phyloP scores from a whole-genome alignment of 2,888 invertebrate species.

The Drosophila hamatofila region DNA sequence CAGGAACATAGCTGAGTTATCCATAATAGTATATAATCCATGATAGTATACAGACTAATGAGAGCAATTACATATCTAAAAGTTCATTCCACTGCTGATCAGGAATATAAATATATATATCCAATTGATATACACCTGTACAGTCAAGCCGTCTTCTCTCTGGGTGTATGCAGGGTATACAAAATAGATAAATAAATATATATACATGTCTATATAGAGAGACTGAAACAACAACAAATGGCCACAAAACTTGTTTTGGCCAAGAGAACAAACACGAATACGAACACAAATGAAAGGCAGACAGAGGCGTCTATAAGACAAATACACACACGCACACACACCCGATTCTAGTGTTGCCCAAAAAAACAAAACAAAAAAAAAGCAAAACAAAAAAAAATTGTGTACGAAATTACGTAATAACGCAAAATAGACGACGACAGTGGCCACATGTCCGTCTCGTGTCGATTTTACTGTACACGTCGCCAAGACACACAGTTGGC shows the following conservation, averaged over 20 bases:
- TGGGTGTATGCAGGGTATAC: constrained; percentile 11
- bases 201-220: constrained; percentile 18
- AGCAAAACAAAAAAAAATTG: constrained; percentile 21
- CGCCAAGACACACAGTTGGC: constrained; percentile 55
- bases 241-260: constrained; percentile 57
- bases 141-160: not conserved
- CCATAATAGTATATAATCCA: too few species aligned
- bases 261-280: constrained; percentile 39
- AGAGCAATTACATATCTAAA: too few species aligned
- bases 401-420: constrained; percentile 64
- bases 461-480: constrained; percentile 54
- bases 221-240: constrained; percentile 15
- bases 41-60: too few species aligned
- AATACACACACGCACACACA: constrained; percentile 17
- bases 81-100: not conserved
- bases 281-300: constrained; percentile 57
- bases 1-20: too few species aligned
- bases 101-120: not conserved
- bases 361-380: constrained; percentile 36
- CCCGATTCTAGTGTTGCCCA: constrained; percentile 51
- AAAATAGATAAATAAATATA: constrained; percentile 32
- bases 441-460: constrained; percentile 56
- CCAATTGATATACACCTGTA: not conserved
- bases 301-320: constrained; percentile 47
- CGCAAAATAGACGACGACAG: constrained; percentile 64